Evolutionary conservation across 1,140 invertebrate species (phyloP).

Genomic region (Lasioglossum baleicum): DNA sequence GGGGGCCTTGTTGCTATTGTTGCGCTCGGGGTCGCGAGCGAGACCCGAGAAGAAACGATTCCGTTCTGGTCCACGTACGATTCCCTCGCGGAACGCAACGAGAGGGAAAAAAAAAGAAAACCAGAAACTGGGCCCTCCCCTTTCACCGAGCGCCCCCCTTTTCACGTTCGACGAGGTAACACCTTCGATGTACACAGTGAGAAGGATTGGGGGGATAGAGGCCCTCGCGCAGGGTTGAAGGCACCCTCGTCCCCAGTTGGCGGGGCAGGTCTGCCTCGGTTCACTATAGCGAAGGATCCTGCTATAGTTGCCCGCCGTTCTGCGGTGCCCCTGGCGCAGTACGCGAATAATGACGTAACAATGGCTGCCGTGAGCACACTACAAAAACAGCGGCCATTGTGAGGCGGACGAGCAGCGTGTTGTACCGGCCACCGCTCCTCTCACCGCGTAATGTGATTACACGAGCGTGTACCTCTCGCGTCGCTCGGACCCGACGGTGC

Average conservation of each 20-base stretch:
- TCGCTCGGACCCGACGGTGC: conserved; percentile 61
- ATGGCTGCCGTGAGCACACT: conserved; percentile 74
- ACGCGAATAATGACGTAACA: conserved; percentile 79
- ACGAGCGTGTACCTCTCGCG: conserved; percentile 68
- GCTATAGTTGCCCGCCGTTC: conserved; percentile 52
- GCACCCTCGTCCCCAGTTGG: conserved; percentile 2
- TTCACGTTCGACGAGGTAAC: conserved; percentile 54
- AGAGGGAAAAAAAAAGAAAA: not conserved
- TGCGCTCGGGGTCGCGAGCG: conserved; percentile 16
- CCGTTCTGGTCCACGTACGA: conserved; percentile 56
- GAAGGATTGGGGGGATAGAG: not conserved
- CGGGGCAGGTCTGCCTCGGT: conserved; percentile 57
- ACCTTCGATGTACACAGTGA: conserved; percentile 55
- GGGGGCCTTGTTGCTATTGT: conserved; percentile 50
- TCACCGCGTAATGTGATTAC: conserved; percentile 75
- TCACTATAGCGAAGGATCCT: conserved; percentile 40
- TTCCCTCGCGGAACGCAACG: conserved; percentile 3
- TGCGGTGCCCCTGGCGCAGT: conserved; percentile 59
- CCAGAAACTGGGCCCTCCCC: conserved; percentile 1
- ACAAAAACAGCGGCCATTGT: conserved; percentile 76
- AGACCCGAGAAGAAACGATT: conserved; percentile 42
- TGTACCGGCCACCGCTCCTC: conserved; percentile 27
- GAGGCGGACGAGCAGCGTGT: conserved; percentile 64
- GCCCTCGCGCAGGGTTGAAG: not conserved
- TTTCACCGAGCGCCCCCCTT: not conserved